These are phyloP conservation scores for Dolichallabes microphthalmus DNA, from an alignment of 2,113 vertebrate genomes.

Conservation along the genomic window DNA sequence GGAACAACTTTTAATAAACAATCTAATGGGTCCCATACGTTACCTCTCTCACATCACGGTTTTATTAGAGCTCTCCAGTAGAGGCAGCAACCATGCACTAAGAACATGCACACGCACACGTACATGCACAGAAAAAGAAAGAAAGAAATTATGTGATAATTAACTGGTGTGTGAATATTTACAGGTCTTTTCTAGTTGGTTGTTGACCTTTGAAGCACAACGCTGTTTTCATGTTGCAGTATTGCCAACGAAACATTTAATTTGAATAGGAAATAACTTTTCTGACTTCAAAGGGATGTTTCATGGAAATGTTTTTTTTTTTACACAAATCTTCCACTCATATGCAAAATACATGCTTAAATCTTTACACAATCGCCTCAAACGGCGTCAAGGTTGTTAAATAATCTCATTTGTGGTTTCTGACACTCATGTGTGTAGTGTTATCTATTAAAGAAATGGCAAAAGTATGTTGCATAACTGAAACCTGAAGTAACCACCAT, in stretches of 20 bases:
- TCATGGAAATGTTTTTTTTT: neutral
- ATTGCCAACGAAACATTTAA: conserved; percentile 1
- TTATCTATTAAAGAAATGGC: neutral
- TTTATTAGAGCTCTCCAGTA: conserved; percentile 58
- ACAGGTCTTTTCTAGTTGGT: conserved; percentile 62
- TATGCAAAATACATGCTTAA: neutral
- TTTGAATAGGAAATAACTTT: conserved; percentile 35
- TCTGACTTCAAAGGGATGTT: conserved; percentile 1
- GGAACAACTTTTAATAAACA: conserved; percentile 86
- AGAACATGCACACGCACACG: neutral
- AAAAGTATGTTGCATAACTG: neutral
- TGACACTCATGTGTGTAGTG: neutral
- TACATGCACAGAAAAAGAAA: neutral
- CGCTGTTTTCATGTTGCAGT: conserved; percentile 25
- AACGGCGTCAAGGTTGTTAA: neutral
- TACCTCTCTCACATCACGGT: conserved; percentile 63
- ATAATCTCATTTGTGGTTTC: neutral
- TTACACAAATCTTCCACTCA: conserved; percentile 5
- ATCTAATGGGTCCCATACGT: conserved; percentile 84
- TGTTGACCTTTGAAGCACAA: conserved; percentile 59
- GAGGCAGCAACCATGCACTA: conserved; percentile 27
- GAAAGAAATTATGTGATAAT: conserved; percentile 63
- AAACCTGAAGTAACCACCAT: neutral
- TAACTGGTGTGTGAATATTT: conserved; percentile 77
- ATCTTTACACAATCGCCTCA: conserved; percentile 1